A percentile compares a stretch with the other conserved stretches of the same genome.
Evolutionary conservation across 2,888 invertebrate species (phyloP).

Genomic region (Ennomos fuscantarius): DNA sequence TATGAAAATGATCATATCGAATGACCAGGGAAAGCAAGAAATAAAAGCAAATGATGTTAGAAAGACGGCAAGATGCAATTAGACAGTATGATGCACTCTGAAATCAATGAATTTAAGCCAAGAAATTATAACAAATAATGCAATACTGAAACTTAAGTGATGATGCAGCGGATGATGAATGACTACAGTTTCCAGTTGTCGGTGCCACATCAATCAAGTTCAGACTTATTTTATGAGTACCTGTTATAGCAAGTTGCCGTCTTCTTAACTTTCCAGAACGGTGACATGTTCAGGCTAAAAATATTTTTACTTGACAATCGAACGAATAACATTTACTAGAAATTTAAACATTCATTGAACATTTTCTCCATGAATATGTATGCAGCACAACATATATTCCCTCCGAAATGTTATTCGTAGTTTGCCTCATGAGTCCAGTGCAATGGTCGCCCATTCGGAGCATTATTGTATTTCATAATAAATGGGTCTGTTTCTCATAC

Average conservation of each 20-base stretch:
- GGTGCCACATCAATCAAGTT: constrained; percentile 80
- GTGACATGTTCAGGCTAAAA: constrained; percentile 25
- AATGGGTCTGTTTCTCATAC: constrained; percentile 61
- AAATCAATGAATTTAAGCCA: constrained; percentile 76
- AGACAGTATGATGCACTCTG: constrained; percentile 71
- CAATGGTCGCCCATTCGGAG: constrained; percentile 4
- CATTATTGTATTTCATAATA: constrained; percentile 18
- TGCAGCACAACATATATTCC: neutral
- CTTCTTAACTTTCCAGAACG: constrained; percentile 63
- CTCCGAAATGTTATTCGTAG: constrained; percentile 46
- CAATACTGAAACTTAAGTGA: constrained; percentile 65
- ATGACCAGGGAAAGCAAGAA: constrained; percentile 55
- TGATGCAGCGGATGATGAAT: constrained; percentile 71
- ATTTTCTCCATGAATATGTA: neutral
- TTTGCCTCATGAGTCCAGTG: constrained; percentile 16
- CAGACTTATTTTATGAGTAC: constrained; percentile 52
- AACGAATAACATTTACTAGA: constrained; percentile 44
- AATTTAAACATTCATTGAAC: neutral
- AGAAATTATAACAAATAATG: constrained; percentile 64
- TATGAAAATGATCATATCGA: constrained; percentile 5
- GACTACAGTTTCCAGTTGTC: constrained; percentile 61
- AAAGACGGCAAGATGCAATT: constrained; percentile 85
- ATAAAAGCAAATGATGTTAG: constrained; percentile 70
- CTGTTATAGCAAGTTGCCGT: constrained; percentile 80
- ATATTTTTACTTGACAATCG: constrained; percentile 30